Base-by-base conservation (phyloP, 2,888 invertebrate species). In the Criorhina ranunculi region DNA sequence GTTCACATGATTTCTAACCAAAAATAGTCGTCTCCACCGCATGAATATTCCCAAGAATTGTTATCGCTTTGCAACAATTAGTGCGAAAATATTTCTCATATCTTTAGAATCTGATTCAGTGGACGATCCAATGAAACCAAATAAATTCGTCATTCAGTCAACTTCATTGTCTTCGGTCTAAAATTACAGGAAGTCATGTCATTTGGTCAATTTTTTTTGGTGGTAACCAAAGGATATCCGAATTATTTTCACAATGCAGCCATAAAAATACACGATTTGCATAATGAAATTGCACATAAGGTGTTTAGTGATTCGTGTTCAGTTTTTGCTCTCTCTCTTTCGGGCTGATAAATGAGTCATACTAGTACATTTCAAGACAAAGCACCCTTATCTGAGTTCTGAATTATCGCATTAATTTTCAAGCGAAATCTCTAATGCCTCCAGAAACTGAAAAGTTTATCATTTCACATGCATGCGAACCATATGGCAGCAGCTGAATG, bases 131-230 rank as follows among this genome's bases (percentile, higher is more conserved):
- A 46, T 40, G n/a, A 46, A 31, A 44, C 17, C 19, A 19, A 53
- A 64, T 44, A 44, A 82, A 67, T 53, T 67, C 29, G 40, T 72
- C 42, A 69, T n/a, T 49, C 64, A 46, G 12, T 3, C 8, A 79
- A 51, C 35, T 46, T 46, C 33, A 5, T 15, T 6, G 15, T 35
- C 59, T 31, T 42, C 29, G 5, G 60, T 62, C 67, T 83, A 64
- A 42, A 64, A 69, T 83, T 78, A 83, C 83, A 78, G 83, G 83
- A 83, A 83, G 73, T 79, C 79, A 33, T 69, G 51, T 53, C 42
- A 44, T 51, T 31, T 29, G 35, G n/a, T n/a, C 46, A 37, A n/a
- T n/a, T n/a, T n/a, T n/a, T n/a, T n/a, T 67, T 60, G 42, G 29
- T 53, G 37, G 24, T 19, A 40, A n/a, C 37, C 37, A 60, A 75